A percentile compares a stretch with the other conserved stretches of the same genome.
Conservation (phyloP, 2,113 vertebrate species). For the Semicossyphus pulcher region DNA sequence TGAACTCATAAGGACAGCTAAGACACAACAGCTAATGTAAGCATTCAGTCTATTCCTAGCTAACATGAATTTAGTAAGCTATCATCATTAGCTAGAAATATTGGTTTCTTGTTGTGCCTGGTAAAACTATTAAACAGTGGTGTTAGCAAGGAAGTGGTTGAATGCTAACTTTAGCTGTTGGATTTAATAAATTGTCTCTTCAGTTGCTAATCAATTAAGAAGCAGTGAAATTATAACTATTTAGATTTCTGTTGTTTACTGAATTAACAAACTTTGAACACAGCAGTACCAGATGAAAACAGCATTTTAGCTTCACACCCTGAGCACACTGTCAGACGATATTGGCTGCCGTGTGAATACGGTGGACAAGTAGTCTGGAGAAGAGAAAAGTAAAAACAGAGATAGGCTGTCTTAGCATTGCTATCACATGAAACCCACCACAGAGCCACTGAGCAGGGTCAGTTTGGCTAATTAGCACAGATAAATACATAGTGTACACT, state of each 20-base stretch:
- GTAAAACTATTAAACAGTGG: too few relatives aligned
- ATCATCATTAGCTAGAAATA: too few relatives aligned
- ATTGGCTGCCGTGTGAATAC: neutral
- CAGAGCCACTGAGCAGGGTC: conserved; percentile 31
- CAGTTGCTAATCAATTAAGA: neutral
- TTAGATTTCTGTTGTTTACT: neutral
- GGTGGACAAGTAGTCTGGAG: conserved; percentile 9
- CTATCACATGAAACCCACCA: conserved; percentile 33
- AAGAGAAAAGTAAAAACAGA: conserved; percentile 12
- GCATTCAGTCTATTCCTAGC: too few relatives aligned
- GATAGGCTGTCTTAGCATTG: conserved; percentile 27
- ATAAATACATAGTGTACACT: conserved; percentile 34
- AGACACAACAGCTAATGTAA: too few relatives aligned
- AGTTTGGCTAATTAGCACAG: conserved; percentile 61
- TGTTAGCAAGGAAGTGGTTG: too few relatives aligned
- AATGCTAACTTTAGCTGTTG: neutral
- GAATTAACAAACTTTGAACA: neutral
- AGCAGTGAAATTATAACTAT: neutral
- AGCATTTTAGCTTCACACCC: neutral
- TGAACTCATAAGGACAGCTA: too few relatives aligned
- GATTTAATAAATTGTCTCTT: neutral
- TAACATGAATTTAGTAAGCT: too few relatives aligned
- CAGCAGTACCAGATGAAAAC: too few relatives aligned
- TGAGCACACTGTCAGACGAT: neutral
- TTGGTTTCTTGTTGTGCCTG: too few relatives aligned